phyloP scores from a whole-genome alignment of 2,888 invertebrate genomes.

The Abscondita cerata region DNA sequence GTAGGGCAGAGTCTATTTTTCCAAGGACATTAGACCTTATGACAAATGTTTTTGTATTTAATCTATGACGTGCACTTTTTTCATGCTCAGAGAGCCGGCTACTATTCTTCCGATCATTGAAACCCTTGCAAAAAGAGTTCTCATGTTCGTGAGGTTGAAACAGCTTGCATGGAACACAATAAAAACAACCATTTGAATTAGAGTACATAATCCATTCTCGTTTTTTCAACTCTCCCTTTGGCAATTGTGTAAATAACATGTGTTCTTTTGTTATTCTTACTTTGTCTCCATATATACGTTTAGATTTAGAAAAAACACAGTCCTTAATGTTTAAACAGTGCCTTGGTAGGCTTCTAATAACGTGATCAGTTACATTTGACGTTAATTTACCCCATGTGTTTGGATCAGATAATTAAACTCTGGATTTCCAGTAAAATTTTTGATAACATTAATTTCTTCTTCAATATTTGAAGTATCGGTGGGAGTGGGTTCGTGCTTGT shows the following conservation, averaged over 20 bases:
- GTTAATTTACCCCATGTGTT: no score
- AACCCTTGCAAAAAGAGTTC: background rate
- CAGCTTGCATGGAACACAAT: background rate
- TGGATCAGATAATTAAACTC: no score
- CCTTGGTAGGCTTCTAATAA: no score
- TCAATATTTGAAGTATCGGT: no score
- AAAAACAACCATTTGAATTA: background rate
- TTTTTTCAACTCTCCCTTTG: background rate
- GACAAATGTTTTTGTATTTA: background rate
- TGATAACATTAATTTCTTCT: no score
- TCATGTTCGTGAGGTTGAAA: background rate
- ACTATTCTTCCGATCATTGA: background rate
- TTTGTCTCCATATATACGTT: background rate
- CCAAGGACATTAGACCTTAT: background rate
- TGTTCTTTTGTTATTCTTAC: background rate
- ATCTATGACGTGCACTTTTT: background rate
- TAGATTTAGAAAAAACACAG: background rate
- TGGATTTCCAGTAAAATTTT: no score
- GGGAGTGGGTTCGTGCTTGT: no score
- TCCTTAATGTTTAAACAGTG: no score
- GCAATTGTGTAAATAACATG: background rate
- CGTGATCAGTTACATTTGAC: no score
- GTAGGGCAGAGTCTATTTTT: background rate
- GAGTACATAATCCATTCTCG: background rate
- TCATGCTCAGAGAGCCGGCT: background rate